Evolutionary conservation across 2,888 invertebrate species (phyloP).

Genomic region (Harpalus rubripes): DNA sequence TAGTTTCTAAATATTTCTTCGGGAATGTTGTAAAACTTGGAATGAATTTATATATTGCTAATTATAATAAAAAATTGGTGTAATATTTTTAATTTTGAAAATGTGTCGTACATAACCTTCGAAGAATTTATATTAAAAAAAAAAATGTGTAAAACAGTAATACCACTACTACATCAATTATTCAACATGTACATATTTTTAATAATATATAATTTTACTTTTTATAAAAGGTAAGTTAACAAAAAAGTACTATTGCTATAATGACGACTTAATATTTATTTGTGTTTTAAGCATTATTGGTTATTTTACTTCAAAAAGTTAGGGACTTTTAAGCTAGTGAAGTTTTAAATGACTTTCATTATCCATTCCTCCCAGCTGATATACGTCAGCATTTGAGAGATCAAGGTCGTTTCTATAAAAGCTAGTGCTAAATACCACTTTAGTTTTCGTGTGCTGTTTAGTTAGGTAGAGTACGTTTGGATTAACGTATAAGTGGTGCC

Average conservation of each 20-base stretch:
- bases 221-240: too few species aligned
- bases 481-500: constrained; percentile 29
- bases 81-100: background rate
- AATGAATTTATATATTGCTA: background rate
- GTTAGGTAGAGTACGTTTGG: constrained; percentile 29
- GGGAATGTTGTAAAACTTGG: background rate
- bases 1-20: background rate
- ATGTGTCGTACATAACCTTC: background rate
- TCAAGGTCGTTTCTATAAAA: constrained; percentile 65
- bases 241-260: too few species aligned
- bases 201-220: background rate
- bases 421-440: constrained; percentile 32
- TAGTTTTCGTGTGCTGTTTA: constrained; percentile 47
- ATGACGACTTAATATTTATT: too few species aligned
- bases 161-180: background rate
- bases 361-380: constrained; percentile 65
- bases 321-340: constrained; percentile 45
- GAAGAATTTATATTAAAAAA: background rate
- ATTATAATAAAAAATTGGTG: background rate
- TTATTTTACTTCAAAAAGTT: constrained; percentile 4
- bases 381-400: constrained; percentile 63
- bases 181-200: too few species aligned
- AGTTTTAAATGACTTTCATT: constrained; percentile 67
- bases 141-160: background rate
- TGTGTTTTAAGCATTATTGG: too few species aligned